Conservation (phyloP, 2,797 vertebrate species). For the Protonibea diacanthus region DNA sequence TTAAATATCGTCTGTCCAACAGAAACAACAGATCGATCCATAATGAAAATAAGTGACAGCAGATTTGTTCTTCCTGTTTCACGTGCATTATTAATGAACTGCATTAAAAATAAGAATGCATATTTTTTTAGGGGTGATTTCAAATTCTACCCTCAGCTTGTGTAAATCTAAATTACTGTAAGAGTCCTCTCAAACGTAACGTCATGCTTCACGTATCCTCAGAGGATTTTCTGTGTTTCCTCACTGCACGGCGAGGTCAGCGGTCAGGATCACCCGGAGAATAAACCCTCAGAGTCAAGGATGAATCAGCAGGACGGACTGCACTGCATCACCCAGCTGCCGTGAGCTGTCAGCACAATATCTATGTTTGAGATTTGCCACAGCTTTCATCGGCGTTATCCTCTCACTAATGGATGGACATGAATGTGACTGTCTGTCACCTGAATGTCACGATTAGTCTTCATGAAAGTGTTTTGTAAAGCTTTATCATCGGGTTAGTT, state of each 20-base stretch:
- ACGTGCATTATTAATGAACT: too few relatives aligned
- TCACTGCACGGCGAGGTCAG: constrained; percentile 1
- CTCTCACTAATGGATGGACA: background rate
- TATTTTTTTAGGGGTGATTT: too few relatives aligned
- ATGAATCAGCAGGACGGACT: constrained; percentile 31
- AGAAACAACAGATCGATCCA: too few relatives aligned
- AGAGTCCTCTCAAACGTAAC: background rate
- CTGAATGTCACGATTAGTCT: background rate
- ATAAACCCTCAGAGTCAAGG: constrained; percentile 25
- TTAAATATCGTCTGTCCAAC: too few relatives aligned
- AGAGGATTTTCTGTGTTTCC: background rate
- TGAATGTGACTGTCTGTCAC: background rate
- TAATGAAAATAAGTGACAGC: too few relatives aligned
- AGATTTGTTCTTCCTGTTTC: too few relatives aligned
- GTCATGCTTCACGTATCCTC: background rate
- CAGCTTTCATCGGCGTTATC: background rate
- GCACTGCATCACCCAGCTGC: constrained; percentile 35
- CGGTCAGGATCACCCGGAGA: constrained; percentile 28
- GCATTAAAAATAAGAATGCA: too few relatives aligned
- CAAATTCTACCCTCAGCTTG: too few relatives aligned
- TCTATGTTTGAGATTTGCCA: constrained; percentile 31
- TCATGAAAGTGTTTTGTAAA: background rate
- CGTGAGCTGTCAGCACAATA: constrained; percentile 34
- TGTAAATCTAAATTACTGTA: too few relatives aligned
- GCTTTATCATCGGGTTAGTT: background rate